Conservation (phyloP, 2,113 vertebrate species). For the Ardeotis arabs region DNA sequence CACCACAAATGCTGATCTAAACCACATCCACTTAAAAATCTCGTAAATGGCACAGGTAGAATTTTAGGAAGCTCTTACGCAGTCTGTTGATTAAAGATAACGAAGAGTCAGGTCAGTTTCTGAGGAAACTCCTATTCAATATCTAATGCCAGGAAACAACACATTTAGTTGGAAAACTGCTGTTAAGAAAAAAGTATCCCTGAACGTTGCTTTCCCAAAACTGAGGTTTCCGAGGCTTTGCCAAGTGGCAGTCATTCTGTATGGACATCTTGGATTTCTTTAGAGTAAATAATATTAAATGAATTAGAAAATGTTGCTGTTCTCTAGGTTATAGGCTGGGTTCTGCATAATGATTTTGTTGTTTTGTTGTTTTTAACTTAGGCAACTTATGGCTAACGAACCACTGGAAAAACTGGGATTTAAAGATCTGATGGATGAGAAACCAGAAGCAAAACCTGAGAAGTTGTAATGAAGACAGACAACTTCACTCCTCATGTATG, state of each 20-base stretch:
- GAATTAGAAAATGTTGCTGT: not conserved
- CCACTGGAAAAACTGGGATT: constrained; percentile 92
- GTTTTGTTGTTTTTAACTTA: constrained; percentile 47
- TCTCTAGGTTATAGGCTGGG: not conserved
- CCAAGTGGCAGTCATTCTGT: accelerated
- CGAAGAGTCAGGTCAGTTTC: not conserved
- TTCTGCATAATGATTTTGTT: not conserved
- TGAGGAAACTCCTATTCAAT: not conserved
- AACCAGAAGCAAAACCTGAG: constrained; percentile 49
- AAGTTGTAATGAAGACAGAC: constrained; percentile 45
- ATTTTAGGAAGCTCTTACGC: not conserved
- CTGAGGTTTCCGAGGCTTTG: not conserved
- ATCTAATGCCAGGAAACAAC: not conserved
- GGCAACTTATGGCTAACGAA: constrained; percentile 93
- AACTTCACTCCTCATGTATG: not conserved
- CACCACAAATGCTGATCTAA: not conserved
- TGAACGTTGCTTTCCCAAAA: not conserved
- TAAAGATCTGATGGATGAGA: constrained; percentile 80
- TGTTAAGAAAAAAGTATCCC: not conserved
- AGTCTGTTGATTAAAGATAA: not conserved
- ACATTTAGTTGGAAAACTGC: not conserved
- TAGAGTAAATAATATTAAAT: not conserved
- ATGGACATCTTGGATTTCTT: not conserved
- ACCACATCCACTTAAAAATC: not conserved
- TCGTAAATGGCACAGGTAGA: not conserved